Evolutionary conservation across 2,113 vertebrate genomes (phyloP), one percentile per base, ranked within the genome.

Genomic region (Tupaia chinensis): DNA sequence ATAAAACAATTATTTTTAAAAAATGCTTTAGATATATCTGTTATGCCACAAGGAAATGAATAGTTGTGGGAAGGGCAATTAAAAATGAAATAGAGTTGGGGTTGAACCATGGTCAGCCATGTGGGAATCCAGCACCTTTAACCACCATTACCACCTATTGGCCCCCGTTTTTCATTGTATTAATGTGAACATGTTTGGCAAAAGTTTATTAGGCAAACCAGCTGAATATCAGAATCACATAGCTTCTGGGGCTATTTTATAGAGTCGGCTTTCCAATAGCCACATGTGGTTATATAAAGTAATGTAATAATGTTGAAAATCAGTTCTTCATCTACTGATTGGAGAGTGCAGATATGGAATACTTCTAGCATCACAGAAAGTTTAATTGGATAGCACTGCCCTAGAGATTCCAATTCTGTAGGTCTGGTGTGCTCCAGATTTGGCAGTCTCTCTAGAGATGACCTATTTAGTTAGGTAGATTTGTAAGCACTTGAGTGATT

Each of bases 371-470:
- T 93, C 19, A 54, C 44, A 89, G 80, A 81, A 94, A 94, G 56
- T 91, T 96, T 88, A 91, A 34, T 76, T 89, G 87, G 66, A 93
- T 10, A 73, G 58, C 5, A 0, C 14, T 81, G 85, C 63, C 34
- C 84, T 95, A 56, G 89, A 97, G 95, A 93, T 89, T 94, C 88
- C 94, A 58, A 89, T 89, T 93, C 79, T 96, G 72, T 87, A 93
- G 80, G 78, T 96, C 66, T 95, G 81, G 9, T 9, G 65, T 96
- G 76, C 89, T 97, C 95, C 44, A 84, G 72, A 97, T 96, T 96
- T 95, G 70, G 54, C 92, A 77, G 80, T 93, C 94, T 97, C 96
- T 97, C 92, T 87, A 93, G 95, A 97, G 92, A 89, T 97, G 97
- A 96, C 96, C 97, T 95, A 95, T 77, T 95, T 96, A 97, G 61